Percentiles rank a stretch among this genome's conserved stretches.
phyloP scores from a whole-genome alignment of 2,888 invertebrate genomes.

The Polydrusus pterygomalis region DNA sequence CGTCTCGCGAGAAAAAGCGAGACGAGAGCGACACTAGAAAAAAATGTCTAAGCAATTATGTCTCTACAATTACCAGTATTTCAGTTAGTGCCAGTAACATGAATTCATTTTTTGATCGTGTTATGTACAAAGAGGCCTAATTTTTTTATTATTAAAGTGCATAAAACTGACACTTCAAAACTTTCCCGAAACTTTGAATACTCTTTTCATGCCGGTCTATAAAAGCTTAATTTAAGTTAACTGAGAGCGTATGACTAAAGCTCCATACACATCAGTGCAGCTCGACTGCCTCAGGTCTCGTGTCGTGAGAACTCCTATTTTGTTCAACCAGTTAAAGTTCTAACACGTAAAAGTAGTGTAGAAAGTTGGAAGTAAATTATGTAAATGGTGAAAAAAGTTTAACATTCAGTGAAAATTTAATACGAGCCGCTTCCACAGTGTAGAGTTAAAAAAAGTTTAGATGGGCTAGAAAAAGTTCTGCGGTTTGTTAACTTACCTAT shows the following conservation, averaged over 20 bases:
- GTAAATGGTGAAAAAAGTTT: background rate
- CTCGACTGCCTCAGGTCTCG: background rate
- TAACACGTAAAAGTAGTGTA: slow-evolving; percentile 12
- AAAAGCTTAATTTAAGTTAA: slow-evolving; percentile 26
- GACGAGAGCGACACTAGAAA: no score
- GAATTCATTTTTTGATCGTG: no score
- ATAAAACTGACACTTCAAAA: background rate
- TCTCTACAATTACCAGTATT: no score
- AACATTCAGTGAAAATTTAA: background rate
- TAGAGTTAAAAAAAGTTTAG: background rate
- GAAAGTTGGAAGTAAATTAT: background rate
- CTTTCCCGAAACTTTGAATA: background rate
- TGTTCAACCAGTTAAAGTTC: slow-evolving; percentile 17
- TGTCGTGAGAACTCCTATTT: slow-evolving; percentile 13
- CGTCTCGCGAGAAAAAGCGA: no score
- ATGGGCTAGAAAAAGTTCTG: background rate
- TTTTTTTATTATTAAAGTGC: no score
- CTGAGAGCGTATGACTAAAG: slow-evolving; percentile 18
- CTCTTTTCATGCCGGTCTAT: slow-evolving; percentile 14
- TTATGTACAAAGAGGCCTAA: no score
- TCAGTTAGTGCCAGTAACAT: no score
- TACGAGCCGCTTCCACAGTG: background rate
- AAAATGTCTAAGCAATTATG: no score
- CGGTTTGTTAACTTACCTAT: no score
- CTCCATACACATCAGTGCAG: slow-evolving; percentile 9